Conservation (phyloP, 2,888 invertebrate genomes). For the Pyrrhosoma nymphula region DNA sequence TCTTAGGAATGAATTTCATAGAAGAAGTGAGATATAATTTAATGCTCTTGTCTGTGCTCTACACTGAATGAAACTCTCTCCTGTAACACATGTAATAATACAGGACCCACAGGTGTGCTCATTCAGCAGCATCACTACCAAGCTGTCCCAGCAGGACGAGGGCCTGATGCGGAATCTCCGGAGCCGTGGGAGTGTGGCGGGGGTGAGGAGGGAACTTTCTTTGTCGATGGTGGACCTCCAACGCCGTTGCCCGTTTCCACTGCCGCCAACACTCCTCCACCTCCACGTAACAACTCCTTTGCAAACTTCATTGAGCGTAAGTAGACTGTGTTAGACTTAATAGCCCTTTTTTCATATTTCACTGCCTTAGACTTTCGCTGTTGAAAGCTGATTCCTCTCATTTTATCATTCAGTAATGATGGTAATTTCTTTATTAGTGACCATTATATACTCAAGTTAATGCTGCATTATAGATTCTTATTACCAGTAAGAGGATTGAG, state of each 20-base stretch:
- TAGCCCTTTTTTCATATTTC: too few relatives aligned
- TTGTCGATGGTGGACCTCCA: slow-evolving; percentile 26
- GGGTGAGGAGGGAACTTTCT: background rate
- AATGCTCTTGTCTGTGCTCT: too few relatives aligned
- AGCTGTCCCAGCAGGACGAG: slow-evolving; percentile 85
- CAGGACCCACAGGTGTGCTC: slow-evolving; percentile 92
- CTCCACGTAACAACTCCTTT: slow-evolving; percentile 47
- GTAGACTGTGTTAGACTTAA: background rate
- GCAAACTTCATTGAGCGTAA: slow-evolving; percentile 59
- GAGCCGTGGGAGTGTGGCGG: slow-evolving; percentile 43
- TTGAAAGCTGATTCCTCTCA: background rate
- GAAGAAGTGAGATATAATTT: too few relatives aligned
- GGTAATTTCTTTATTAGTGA: too few relatives aligned
- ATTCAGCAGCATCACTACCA: slow-evolving; percentile 97
- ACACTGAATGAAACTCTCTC: too few relatives aligned
- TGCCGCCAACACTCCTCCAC: slow-evolving; percentile 7
- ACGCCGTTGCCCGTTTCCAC: slow-evolving; percentile 5
- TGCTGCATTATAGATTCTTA: too few relatives aligned
- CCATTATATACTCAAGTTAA: too few relatives aligned
- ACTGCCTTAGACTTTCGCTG: too few relatives aligned
- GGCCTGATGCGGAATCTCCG: slow-evolving; percentile 74
- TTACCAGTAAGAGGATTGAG: too few relatives aligned
- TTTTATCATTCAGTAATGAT: background rate
- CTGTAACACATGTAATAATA: slow-evolving; percentile 24
- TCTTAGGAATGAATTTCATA: too few relatives aligned